Evolutionary conservation across 2,797 vertebrate genomes (phyloP).

Genomic region (Crocodylus rhombifer): DNA sequence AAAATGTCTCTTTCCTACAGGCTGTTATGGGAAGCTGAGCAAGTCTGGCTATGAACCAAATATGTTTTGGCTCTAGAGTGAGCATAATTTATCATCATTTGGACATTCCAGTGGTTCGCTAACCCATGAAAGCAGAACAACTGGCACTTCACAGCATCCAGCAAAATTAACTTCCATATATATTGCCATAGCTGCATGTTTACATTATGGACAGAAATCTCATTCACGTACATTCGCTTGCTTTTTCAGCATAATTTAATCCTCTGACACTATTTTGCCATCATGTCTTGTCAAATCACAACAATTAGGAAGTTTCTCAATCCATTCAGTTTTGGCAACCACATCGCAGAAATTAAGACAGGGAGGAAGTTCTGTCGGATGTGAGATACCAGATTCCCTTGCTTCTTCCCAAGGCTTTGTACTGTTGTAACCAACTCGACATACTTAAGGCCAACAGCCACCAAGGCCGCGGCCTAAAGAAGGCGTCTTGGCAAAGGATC

Average conservation of each 20-base stretch:
- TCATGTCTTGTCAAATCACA: slow-evolving; percentile 39
- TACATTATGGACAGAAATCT: background rate
- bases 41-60: slow-evolving; percentile 74
- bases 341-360: background rate
- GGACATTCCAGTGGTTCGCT: slow-evolving; percentile 78
- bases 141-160: slow-evolving; percentile 45
- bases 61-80: slow-evolving; percentile 72
- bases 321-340: slow-evolving; percentile 45
- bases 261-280: slow-evolving; percentile 28
- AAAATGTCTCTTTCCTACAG: slow-evolving; percentile 75
- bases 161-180: slow-evolving; percentile 27
- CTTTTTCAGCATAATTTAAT: slow-evolving; percentile 33
- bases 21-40: slow-evolving; percentile 74
- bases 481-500: slow-evolving; percentile 18
- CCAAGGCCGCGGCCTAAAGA: background rate
- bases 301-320: slow-evolving; percentile 49
- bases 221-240: slow-evolving; percentile 50
- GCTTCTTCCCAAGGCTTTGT: slow-evolving; percentile 44
- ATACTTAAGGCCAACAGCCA: slow-evolving; percentile 30
- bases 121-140: slow-evolving; percentile 74
- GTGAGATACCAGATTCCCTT: slow-evolving; percentile 55
- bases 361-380: slow-evolving; percentile 63
- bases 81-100: slow-evolving; percentile 77
- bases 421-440: slow-evolving; percentile 30
- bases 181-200: background rate